Base-by-base conservation (phyloP, 2,113 vertebrate species). In the Coracopsis vasa region DNA sequence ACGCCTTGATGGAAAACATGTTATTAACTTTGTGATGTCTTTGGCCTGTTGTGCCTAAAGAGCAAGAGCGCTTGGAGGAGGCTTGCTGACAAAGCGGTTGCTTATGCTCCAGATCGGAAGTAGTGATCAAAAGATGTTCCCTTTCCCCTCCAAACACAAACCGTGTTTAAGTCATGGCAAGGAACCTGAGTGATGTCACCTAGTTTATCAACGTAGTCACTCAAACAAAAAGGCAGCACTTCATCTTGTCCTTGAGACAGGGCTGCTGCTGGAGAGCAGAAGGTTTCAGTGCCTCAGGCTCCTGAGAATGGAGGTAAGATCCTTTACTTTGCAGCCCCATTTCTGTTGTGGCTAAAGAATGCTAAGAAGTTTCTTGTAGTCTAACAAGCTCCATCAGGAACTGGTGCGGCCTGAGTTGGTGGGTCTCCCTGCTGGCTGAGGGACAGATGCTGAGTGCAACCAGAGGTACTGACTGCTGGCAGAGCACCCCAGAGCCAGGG, bases 251-350 rank as follows among this genome's bases (percentile, higher is more conserved):
- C 73, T 78, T 2, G 3, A 84, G 88, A 90, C 72, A 58, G 56
- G 65, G 53, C 73, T 93, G 73, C 88, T 0, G 0, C 61, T 37
- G 88, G 67, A 33, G 91, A 94, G 70, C 72, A 53, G 90, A 93
- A 78, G 79, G 92, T 93, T 90, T 87, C 72, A 31, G 77, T 94
- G 86, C 83, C 77, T 60, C 56, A 21, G 61, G 73, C 80, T 41
- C 51, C 51, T 10, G 18, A 18, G 80, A 39, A 69, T n/a, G 51
- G 77, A 96, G 96, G 94, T 96, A 96, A 96, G 96, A 82, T 44
- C 56, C 66, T 96, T 95, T 58, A n/a, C 65, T 92, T 90, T 61
- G 64, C 56, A 91, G 51, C 60, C 42, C 10, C 0, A 0, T 31
- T 77, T 69, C 66, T 61, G 10, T 60, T 39, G 42, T 56, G 54